Evolutionary conservation across 1,140 invertebrate species (phyloP).

Genomic region (Sitophilus oryzae): DNA sequence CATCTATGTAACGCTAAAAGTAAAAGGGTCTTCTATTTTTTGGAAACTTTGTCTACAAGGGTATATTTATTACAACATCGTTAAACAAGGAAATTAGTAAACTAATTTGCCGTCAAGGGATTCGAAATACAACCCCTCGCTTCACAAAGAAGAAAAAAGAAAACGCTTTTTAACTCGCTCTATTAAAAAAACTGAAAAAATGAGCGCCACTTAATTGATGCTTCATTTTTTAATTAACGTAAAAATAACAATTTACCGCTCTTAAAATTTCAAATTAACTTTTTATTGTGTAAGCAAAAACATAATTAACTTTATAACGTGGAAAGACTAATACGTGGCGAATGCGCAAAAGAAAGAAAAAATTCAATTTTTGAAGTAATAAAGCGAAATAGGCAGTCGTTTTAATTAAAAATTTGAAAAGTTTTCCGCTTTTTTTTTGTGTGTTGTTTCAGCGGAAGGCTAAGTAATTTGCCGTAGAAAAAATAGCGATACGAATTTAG

Average conservation of each 20-base stretch:
- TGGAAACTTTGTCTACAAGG: no score
- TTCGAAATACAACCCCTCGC: no score
- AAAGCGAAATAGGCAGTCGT: slow-evolving; percentile 41
- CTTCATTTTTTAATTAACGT: slow-evolving; percentile 37
- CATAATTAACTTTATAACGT: slow-evolving; percentile 34
- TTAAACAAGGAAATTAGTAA: no score
- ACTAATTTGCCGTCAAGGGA: no score
- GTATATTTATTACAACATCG: no score
- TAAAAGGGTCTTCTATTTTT: no score
- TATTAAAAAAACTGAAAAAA: slow-evolving; percentile 39
- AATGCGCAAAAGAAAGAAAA: slow-evolving; percentile 24
- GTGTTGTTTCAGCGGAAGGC: no score
- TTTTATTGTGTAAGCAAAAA: slow-evolving; percentile 32
- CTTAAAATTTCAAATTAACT: slow-evolving; percentile 20
- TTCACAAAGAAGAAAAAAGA: slow-evolving; percentile 33
- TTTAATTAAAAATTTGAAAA: slow-evolving; percentile 42
- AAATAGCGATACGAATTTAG: no score
- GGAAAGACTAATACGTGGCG: slow-evolving; percentile 26
- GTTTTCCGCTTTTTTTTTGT: slow-evolving; percentile 39
- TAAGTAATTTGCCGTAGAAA: no score
- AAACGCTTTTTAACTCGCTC: slow-evolving; percentile 34
- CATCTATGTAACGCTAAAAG: no score
- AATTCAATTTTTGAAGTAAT: slow-evolving; percentile 38
- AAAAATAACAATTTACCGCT: slow-evolving; percentile 26
- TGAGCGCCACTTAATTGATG: slow-evolving; percentile 37